Conservation (phyloP, 1,140 invertebrate species). For the Drosophila nigrodunni region DNA sequence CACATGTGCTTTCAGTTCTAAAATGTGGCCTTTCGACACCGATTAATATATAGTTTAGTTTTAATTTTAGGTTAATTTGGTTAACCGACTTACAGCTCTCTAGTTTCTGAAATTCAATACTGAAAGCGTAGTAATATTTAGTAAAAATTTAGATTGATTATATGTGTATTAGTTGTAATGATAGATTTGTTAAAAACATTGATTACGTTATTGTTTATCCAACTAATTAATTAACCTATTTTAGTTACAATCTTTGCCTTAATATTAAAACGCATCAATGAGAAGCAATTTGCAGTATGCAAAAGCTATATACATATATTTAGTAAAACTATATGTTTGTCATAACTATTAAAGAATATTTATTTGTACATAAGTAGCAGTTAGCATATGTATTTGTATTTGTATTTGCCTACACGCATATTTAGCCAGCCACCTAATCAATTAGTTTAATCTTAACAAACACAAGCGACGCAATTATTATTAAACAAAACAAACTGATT, state of each 20-base stretch:
- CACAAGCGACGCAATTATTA: constrained; percentile 45
- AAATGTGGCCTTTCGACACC: constrained; percentile 78
- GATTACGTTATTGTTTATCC: constrained; percentile 12
- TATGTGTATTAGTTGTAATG: constrained; percentile 18
- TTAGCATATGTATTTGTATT: constrained; percentile 48
- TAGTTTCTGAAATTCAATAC: constrained; percentile 30
- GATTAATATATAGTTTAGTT: constrained; percentile 58
- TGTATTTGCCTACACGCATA: constrained; percentile 27
- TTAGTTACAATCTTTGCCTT: constrained; percentile 56
- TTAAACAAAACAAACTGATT: constrained; percentile 61
- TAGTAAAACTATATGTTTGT: constrained; percentile 9
- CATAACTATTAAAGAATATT: constrained; percentile 60
- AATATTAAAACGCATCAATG: constrained; percentile 39
- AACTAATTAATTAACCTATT: constrained; percentile 19
- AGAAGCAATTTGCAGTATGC: constrained; percentile 21
- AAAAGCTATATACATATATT: constrained; percentile 13
- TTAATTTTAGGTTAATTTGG: constrained; percentile 25
- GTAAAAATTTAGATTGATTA: constrained; percentile 31
- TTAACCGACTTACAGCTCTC: constrained; percentile 34
- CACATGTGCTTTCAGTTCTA: constrained; percentile 63
- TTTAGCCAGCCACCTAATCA: constrained; percentile 49
- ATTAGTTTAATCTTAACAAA: constrained; percentile 45
- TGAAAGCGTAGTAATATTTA: constrained; percentile 31
- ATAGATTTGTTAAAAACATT: constrained; percentile 15
- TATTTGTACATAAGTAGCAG: constrained; percentile 72